Evolutionary conservation across 2,888 invertebrate genomes (phyloP).

Genomic region (Junonia oenone): DNA sequence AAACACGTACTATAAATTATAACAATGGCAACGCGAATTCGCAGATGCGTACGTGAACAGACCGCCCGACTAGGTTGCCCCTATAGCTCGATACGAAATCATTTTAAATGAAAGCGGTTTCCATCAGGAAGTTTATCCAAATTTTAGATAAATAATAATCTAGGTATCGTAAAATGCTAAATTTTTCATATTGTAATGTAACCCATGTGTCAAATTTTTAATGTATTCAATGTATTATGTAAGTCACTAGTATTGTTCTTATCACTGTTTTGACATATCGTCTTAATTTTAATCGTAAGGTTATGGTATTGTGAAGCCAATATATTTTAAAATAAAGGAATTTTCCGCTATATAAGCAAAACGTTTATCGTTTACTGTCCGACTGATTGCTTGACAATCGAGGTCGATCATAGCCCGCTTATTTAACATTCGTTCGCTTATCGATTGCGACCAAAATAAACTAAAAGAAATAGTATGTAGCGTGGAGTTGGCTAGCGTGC

Average conservation of each 20-base stretch:
- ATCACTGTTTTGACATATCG: slow-evolving; percentile 78
- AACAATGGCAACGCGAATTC: slow-evolving; percentile 49
- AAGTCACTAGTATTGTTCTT: slow-evolving; percentile 72
- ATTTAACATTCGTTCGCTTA: slow-evolving; percentile 63
- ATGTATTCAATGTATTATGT: slow-evolving; percentile 57
- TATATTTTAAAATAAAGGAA: slow-evolving; percentile 80
- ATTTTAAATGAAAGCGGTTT: slow-evolving; percentile 60
- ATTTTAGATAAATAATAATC: slow-evolving; percentile 50
- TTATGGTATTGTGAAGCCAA: slow-evolving; percentile 76
- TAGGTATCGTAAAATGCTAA: slow-evolving; percentile 22
- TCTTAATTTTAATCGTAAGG: slow-evolving; percentile 70
- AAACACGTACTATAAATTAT: slow-evolving; percentile 27
- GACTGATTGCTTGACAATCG: slow-evolving; percentile 59
- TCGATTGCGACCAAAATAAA: slow-evolving; percentile 72
- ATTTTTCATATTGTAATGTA: slow-evolving; percentile 62
- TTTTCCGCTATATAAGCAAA: slow-evolving; percentile 77
- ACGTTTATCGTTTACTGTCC: slow-evolving; percentile 74
- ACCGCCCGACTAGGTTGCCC: slow-evolving; percentile 76
- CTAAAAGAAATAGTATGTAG: slow-evolving; percentile 74
- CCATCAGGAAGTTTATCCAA: slow-evolving; percentile 77
- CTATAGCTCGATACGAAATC: slow-evolving; percentile 67
- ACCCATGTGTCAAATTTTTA: slow-evolving; percentile 69
- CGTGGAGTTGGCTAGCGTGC: slow-evolving; percentile 71
- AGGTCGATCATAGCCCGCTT: slow-evolving; percentile 59
- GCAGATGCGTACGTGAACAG: slow-evolving; percentile 63